Percentiles rank a stretch among this genome's conserved stretches.
Evolutionary conservation across 1,140 invertebrate species (phyloP).

Genomic region (Subanguina moxae): DNA sequence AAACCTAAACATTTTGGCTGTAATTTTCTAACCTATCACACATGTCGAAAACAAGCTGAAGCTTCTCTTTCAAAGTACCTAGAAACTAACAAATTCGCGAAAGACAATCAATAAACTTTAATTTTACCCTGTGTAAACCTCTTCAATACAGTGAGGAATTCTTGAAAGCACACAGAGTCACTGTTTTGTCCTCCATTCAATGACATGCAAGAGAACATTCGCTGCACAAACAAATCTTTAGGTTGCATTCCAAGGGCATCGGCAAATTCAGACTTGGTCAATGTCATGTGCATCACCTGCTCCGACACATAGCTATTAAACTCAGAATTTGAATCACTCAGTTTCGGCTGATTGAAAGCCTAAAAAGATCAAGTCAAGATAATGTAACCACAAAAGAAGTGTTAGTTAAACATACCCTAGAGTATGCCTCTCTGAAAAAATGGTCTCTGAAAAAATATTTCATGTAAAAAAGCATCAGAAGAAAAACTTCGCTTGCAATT

Average conservation of each 20-base stretch:
- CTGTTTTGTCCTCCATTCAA: constrained; percentile 65
- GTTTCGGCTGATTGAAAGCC: constrained; percentile 49
- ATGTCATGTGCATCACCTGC: constrained; percentile 49
- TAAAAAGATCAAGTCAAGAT: constrained; percentile 15
- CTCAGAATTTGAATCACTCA: constrained; percentile 36
- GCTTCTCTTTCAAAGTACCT: constrained; percentile 89
- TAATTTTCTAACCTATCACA: constrained; percentile 72
- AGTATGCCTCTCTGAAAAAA: constrained; percentile 96
- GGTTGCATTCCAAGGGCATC: constrained; percentile 91
- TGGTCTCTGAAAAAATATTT: constrained; percentile 67
- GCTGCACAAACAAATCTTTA: constrained; percentile 91
- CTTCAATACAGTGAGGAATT: constrained; percentile 82
- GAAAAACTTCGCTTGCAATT: constrained; percentile 63
- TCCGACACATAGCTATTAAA: constrained; percentile 40
- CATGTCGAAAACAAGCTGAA: constrained; percentile 96
- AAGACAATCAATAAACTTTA: constrained; percentile 1
- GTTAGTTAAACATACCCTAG: constrained; percentile 59
- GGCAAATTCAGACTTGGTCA: constrained; percentile 92
- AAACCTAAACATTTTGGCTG: too few species aligned
- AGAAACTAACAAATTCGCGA: constrained; percentile 51
- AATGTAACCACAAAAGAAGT: background rate
- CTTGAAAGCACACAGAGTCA: constrained; percentile 88
- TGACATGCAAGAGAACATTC: constrained; percentile 98
- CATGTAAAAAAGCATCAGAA: background rate
- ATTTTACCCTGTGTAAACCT: constrained; percentile 39